These are phyloP conservation scores for Gnathonemus echidnorhynchus DNA, from an alignment of 2,113 vertebrate genomes.

Conservation along the genomic window DNA sequence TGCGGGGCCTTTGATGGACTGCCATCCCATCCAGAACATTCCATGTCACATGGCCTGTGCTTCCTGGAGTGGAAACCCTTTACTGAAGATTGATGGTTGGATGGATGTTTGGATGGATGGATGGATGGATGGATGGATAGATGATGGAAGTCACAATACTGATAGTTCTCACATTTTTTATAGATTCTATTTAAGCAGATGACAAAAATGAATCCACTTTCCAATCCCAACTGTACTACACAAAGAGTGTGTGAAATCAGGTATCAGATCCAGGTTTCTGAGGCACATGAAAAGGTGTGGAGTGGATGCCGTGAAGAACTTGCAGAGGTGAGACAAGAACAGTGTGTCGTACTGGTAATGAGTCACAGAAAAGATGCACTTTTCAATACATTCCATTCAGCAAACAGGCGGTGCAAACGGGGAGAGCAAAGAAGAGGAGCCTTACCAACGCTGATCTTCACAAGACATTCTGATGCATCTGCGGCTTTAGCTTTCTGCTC, in stretches of 20 bases:
- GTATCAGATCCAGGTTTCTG: neutral
- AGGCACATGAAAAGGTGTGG: neutral
- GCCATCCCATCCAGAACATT: neutral
- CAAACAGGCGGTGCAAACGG: neutral
- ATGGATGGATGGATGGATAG: too few species aligned
- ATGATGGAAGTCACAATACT: neutral
- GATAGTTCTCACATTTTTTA: neutral
- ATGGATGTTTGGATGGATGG: too few species aligned
- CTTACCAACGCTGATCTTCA: neutral
- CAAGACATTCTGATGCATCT: neutral
- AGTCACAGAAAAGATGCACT: neutral
- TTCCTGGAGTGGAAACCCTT: neutral
- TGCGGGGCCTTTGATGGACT: neutral
- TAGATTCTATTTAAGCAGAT: neutral
- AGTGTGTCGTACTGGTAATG: neutral
- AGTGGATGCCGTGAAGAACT: neutral
- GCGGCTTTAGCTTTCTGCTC: neutral
- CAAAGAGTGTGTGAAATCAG: neutral
- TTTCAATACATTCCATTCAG: neutral
- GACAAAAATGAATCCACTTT: neutral
- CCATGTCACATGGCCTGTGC: neutral
- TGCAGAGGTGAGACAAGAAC: neutral
- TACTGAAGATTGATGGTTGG: neutral
- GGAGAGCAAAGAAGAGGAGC: neutral
- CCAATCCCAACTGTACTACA: neutral